Evolutionary conservation across 2,888 invertebrate species (phyloP), one percentile per base, ranked within the genome.

Genomic region (Teleiodes luculella): DNA sequence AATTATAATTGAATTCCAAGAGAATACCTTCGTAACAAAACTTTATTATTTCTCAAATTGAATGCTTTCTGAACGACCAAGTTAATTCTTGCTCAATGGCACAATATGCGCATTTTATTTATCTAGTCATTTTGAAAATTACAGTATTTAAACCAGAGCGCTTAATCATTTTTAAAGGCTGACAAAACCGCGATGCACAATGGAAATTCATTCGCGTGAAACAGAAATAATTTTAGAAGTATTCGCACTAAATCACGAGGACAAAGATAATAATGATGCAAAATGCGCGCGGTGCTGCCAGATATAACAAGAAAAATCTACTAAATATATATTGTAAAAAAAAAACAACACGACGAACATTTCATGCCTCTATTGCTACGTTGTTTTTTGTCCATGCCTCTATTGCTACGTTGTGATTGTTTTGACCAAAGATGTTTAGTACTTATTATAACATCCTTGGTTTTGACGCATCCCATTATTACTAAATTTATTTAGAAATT

Each of bases 251-350:
- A 75, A 75, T 76, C 74, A 74, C 62, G 35, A 53, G 57, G 60
- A 67, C 68, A 72, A 74, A 72, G 70, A 70, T 70, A 65, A 72
- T 68, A 72, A 48, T 48, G 70, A 48, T 45, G 52, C 56, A 31
- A 43, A 43, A 43, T 43, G 43, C 18, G 39, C 4, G 10, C 11
- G 11, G 39, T 41, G 39, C 18, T 41, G 39, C 20, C 39, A 39
- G 39, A 14, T 3, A 14, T 16, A 6, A 37, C 16, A n/a, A 11
- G n/a, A 35, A 35, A 24, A 24, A 4, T 24, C 24, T 24, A 6
- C 24, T 4, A 24, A 24, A 24, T 6, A n/a, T n/a, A n/a, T n/a
- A n/a, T n/a, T n/a, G n/a, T n/a, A n/a, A n/a, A n/a, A n/a, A n/a
- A n/a, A n/a, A n/a, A n/a, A n/a, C n/a, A n/a, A n/a, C n/a, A n/a